phyloP scores from a whole-genome alignment of 2,113 vertebrate genomes.

The Campylorhamphus procurvoides region DNA sequence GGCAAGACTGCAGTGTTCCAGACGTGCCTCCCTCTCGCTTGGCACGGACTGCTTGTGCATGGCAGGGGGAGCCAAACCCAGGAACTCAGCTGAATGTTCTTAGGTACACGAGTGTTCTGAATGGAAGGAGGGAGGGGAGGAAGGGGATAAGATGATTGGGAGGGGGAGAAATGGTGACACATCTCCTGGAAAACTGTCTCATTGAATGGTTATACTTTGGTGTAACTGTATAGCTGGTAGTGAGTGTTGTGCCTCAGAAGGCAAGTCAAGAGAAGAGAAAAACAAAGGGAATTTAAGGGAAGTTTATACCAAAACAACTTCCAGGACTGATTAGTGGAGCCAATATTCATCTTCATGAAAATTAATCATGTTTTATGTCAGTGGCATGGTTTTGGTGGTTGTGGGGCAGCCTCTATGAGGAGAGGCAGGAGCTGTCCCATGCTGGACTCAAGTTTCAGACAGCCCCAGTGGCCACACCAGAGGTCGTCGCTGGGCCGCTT shows the following conservation, averaged over 20 bases:
- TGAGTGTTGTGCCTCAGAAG: not conserved
- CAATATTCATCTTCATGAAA: not conserved
- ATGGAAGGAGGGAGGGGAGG: not conserved
- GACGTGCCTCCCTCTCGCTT: not conserved
- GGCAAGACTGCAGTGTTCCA: rapidly evolving
- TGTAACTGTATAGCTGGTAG: not conserved
- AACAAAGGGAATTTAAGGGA: not conserved
- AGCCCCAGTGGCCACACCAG: not conserved
- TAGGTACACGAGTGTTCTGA: not conserved
- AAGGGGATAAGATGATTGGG: not conserved
- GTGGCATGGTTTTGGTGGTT: not conserved
- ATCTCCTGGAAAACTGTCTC: not conserved
- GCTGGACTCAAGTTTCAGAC: too few relatives aligned
- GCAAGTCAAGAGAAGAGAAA: not conserved
- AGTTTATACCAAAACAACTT: not conserved
- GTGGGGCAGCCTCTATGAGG: not conserved
- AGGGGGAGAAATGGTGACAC: not conserved
- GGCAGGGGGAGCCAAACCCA: rapidly evolving
- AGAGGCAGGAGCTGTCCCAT: not conserved
- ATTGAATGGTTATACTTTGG: rapidly evolving
- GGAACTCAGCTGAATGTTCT: not conserved
- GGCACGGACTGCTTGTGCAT: rapidly evolving
- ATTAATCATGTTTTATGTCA: too few relatives aligned
- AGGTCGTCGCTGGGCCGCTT: not conserved
- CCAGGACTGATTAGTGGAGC: not conserved